These are phyloP conservation scores for Geococcyx californianus DNA, from an alignment of 2,113 vertebrate species.

Conservation along the genomic window DNA sequence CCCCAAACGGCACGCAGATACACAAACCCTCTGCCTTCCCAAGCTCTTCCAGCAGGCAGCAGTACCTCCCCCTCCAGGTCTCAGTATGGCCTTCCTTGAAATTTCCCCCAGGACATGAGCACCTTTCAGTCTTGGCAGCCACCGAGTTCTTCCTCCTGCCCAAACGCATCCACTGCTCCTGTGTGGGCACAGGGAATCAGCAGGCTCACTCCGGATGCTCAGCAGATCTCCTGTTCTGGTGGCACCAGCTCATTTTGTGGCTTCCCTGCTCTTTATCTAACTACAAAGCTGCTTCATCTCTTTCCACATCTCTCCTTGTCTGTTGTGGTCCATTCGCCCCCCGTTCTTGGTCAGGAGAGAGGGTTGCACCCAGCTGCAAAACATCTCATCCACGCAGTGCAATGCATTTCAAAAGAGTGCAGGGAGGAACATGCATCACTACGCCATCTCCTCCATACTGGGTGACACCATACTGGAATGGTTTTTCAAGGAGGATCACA, in stretches of 20 bases:
- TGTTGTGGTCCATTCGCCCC: fast-evolving
- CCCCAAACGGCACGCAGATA: fast-evolving
- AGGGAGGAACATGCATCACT: neutral
- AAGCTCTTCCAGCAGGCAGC: neutral
- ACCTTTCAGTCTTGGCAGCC: neutral
- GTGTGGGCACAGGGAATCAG: neutral
- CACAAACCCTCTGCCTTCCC: neutral
- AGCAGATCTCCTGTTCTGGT: neutral
- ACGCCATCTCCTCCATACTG: neutral
- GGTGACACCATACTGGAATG: fast-evolving
- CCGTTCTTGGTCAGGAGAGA: neutral
- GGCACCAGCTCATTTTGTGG: neutral
- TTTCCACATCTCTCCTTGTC: neutral
- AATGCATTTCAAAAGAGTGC: neutral
- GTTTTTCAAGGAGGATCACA: neutral
- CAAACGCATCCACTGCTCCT: neutral
- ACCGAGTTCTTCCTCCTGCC: neutral
- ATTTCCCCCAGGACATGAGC: neutral
- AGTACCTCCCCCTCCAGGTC: neutral
- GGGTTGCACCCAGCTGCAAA: neutral
- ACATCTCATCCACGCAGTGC: neutral
- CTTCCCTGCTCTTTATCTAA: neutral
- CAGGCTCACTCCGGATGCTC: neutral
- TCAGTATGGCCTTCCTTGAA: neutral
- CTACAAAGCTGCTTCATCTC: neutral